Base-by-base conservation (phyloP, 2,113 vertebrate genomes). In the Climacteris rufus region DNA sequence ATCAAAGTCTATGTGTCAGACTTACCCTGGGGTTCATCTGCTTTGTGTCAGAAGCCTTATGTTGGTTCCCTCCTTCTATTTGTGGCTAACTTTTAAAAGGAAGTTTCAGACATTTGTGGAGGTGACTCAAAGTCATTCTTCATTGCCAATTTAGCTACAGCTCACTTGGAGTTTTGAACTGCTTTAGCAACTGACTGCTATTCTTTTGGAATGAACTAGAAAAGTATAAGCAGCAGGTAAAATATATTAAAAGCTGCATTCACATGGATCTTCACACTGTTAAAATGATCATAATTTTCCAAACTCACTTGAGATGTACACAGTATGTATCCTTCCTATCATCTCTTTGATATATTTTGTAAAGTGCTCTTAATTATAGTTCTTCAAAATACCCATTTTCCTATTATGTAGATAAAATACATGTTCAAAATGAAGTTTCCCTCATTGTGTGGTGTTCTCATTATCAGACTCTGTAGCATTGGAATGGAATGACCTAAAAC, bases 171-270 rank as follows among this genome's bases (percentile, higher is more conserved):
- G 82, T 93, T 77, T 80, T 95, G 83, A 96, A 93, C 93, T 83
- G 89, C 92, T 87, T 96, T 96, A 95, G 80, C 81, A 75, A 87
- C 70, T 90, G 91, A 81, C 90, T 92, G 91, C 94, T 97, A 89
- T 97, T 97, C 96, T 97, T 95, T 95, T 94, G 47, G 92, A 91
- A 97, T 86, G 92, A 80, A 94, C 69, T 75, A 94, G 66, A 98
- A 87, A 93, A 92, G 95, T 81, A 66, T 66, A 93, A 97, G 95
- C 97, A 96, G 97, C 96, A 92, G 97, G 97, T 95, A 90, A 95
- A 97, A 96, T 94, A 44, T 85, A 95, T 93, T 82, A 83, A 96
- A 95, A 96, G 93, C 93, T 91, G 59, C 45, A 77, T 93, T 96
- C 91, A 79, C 57, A 18, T 13, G 16, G 69, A 53, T 91, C 27